phyloP scores from a whole-genome alignment of 1,140 invertebrate genomes.

The Papilio aristodemus region DNA sequence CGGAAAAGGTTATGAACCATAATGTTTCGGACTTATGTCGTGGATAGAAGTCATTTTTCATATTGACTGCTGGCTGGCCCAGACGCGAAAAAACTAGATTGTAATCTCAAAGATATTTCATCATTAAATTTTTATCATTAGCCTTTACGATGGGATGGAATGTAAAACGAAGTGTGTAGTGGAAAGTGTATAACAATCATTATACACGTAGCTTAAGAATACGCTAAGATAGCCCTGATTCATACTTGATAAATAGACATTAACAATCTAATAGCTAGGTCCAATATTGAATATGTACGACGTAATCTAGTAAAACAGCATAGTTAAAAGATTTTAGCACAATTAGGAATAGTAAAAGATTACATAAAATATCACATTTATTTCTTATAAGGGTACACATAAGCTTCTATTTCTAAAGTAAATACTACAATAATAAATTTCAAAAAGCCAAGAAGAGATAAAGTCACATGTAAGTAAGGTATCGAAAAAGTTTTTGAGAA shows the following conservation, averaged over 20 bases:
- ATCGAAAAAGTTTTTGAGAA: too few species aligned
- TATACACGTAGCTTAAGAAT: conserved; percentile 24
- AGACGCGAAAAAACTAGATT: too few species aligned
- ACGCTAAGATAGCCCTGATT: conserved; percentile 20
- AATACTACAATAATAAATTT: neutral
- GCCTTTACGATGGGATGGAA: neutral
- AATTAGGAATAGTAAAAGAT: conserved; percentile 44
- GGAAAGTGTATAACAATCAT: neutral
- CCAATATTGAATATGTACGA: conserved; percentile 18
- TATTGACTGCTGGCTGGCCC: too few species aligned
- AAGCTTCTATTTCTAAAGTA: neutral
- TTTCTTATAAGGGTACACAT: conserved; percentile 38
- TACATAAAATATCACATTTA: conserved; percentile 75
- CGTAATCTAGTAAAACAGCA: conserved; percentile 19
- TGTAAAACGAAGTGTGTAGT: neutral
- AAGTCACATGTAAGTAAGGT: too few species aligned
- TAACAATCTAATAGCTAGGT: conserved; percentile 12
- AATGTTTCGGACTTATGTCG: too few species aligned
- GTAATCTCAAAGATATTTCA: neutral
- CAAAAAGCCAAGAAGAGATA: neutral
- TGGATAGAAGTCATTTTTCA: too few species aligned
- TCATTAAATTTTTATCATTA: neutral
- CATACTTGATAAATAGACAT: conserved; percentile 21
- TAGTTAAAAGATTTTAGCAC: conserved; percentile 27
- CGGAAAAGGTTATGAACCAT: too few species aligned